Base-by-base conservation (phyloP, 2,113 vertebrate genomes). In the Prunella fulvescens region DNA sequence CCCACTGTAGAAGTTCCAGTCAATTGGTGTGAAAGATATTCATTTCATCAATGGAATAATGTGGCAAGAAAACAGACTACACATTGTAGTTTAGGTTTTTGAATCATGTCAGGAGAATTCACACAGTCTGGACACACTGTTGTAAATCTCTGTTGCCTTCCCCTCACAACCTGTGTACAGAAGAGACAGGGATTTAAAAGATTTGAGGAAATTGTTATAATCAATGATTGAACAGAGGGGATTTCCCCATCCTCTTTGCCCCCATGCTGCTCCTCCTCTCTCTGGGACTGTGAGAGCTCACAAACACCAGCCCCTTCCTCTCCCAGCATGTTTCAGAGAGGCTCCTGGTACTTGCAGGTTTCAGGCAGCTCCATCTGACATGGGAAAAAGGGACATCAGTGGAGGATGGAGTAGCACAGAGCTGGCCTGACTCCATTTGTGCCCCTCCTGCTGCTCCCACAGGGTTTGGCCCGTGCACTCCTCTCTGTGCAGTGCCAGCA, bases 91-190 rank as follows among this genome's bases (percentile, higher is more conserved):
- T 88, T 58, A 35, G 29, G 9, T 19, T 76, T 93, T 69, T 35
- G 14, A 76, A 58, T 88, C 42, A 26, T 19, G 6, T 53, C 31
- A 66, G 44, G 26, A 79, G 31, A 67, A 37, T 72, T 90, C 48
- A 24, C 1, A 4, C 3, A 56, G 22, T 42, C 26, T 93, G 39
- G 12, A 54, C n/a, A 37, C 1, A 4, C 6, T 1, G 0, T 7
- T 26, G 19, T 71, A 79, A 79, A 78, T 48, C 33, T 40, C 1
- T 26, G 2, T 58, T 86, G 16, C 42, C 35, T 83, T 70, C 33
- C 6, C 6, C 15, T 78, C 26, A 29, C 18, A 37, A 11, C 25
- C 8, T 86, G 58, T 73, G 13, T 57, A 40, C 6, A 40, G 37
- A 69, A 76, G 24, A 83, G 6, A 40, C 5, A 47, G 11, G 7